Percentiles rank a stretch among this genome's conserved stretches.
phyloP scores from a whole-genome alignment of 2,113 vertebrate species.

The Seriola aureovittata region DNA sequence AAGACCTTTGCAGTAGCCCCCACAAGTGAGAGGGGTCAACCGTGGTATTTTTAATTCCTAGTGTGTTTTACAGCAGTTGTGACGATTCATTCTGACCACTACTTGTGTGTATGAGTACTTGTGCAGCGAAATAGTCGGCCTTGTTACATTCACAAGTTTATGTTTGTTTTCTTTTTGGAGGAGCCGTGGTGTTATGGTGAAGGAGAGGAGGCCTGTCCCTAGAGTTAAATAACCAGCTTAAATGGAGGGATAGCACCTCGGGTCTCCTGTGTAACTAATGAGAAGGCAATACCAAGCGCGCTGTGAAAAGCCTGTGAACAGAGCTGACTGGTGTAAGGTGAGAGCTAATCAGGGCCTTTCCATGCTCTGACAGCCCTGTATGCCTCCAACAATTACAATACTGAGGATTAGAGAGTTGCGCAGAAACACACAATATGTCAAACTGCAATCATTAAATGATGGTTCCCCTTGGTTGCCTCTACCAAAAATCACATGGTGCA shows the following conservation, averaged over 20 bases:
- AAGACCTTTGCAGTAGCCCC: constrained; percentile 17
- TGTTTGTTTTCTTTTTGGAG: constrained; percentile 14
- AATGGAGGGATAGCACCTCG: constrained; percentile 49
- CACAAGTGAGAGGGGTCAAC: constrained; percentile 47
- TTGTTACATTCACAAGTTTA: constrained; percentile 16
- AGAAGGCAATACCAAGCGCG: constrained; percentile 47
- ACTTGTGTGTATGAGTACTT: not conserved
- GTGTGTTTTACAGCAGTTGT: constrained; percentile 14
- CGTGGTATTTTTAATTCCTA: constrained; percentile 19
- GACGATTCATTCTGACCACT: constrained; percentile 4
- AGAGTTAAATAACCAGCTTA: constrained; percentile 56
- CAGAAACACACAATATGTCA: constrained; percentile 70
- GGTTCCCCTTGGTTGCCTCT: constrained; percentile 66
- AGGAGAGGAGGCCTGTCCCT: constrained; percentile 7
- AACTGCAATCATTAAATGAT: constrained; percentile 73
- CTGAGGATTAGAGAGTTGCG: constrained; percentile 68
- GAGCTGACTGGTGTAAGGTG: constrained; percentile 64
- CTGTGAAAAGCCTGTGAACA: constrained; percentile 52
- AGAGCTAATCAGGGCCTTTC: constrained; percentile 74
- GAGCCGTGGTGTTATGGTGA: constrained; percentile 15
- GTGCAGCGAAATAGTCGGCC: constrained; percentile 17
- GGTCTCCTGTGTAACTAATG: constrained; percentile 63
- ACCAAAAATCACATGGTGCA: constrained; percentile 57
- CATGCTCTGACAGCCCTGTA: constrained; percentile 68
- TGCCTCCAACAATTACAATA: constrained; percentile 66